Base-by-base conservation (phyloP, 2,113 vertebrate genomes). In the Periophthalmus modestus region DNA sequence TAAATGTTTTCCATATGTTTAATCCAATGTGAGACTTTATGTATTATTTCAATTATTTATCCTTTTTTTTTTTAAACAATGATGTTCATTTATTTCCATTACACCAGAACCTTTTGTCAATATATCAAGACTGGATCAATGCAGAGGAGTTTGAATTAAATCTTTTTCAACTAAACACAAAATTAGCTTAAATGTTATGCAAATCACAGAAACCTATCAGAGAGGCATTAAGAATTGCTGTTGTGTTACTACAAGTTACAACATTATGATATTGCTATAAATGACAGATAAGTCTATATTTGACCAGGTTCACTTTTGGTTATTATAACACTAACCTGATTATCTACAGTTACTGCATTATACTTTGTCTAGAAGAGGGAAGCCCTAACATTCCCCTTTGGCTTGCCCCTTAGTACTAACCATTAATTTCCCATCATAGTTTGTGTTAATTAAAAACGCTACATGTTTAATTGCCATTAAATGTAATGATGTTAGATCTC, bases 401-500 rank as follows among this genome's bases (percentile, higher is more conserved):
- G 39, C 82, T 81, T 77, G 72, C 79, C 88, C 77, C 79, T 2
- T 43, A 82, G 81, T 88, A 92, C 92, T 92, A 89, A 90, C 84
- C 91, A 93, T 93, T 92, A 92, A 93, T 91, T 89, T 87, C 89
- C 83, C 89, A 92, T 92, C 84, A 89, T 84, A 83, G 91, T 92
- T 90, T 91, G 90, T 89, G 92, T 92, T 94, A 92, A 94, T 93
- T 92, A 92, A 90, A 88, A 92, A 89, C 90, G 79, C 90, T 90
- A 89, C 88, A 89, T 80, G 90, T 84, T 87, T 92, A 93, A 92
- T 93, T 91, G 87, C 89, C 87, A 74, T 92, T 91, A 91, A 91
- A 92, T 89, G 85, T 91, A 92, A 93, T 92, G 85, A 92, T 91
- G 91, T 90, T 92, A 88, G 81, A 92, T 90, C 90, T 91, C 91